These are phyloP conservation scores for Psephotus haematonotus DNA, from an alignment of 2,113 vertebrate species.

Conservation along the genomic window DNA sequence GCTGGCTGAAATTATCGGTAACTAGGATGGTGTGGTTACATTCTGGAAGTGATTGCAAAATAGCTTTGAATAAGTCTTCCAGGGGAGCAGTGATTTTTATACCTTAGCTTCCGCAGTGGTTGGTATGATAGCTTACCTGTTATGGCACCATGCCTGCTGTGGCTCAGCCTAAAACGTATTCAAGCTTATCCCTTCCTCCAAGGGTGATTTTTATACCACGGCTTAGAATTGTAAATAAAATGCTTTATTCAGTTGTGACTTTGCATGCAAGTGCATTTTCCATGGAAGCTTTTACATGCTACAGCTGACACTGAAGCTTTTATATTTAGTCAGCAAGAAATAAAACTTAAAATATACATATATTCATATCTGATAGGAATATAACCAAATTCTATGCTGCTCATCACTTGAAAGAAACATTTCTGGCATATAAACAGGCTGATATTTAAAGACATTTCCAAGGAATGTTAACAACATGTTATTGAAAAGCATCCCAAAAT, in stretches of 20 bases:
- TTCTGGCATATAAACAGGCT: slow-evolving; percentile 48
- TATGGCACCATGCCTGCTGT: slow-evolving; percentile 1
- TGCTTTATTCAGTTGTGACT: slow-evolving; percentile 4
- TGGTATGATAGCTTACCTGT: slow-evolving; percentile 32
- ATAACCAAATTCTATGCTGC: neutral
- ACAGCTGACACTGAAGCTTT: slow-evolving; percentile 3
- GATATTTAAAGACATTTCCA: slow-evolving; percentile 40
- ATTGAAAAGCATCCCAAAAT: slow-evolving; percentile 1
- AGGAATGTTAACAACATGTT: neutral
- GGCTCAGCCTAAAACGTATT: neutral
- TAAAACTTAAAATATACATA: neutral
- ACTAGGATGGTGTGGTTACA: neutral
- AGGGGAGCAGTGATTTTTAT: slow-evolving; percentile 18
- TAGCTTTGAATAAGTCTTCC: slow-evolving; percentile 47
- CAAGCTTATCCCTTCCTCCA: slow-evolving; percentile 36
- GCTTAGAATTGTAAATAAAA: slow-evolving; percentile 25
- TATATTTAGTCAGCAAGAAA: neutral
- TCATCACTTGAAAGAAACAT: neutral
- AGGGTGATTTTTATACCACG: neutral
- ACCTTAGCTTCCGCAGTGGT: slow-evolving; percentile 1
- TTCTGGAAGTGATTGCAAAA: slow-evolving; percentile 19
- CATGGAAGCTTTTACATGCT: neutral
- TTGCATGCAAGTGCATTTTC: slow-evolving; percentile 5
- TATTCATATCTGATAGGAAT: neutral
- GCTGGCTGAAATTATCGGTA: neutral